Conservation (phyloP, 2,113 vertebrate species). For the Cathartes aura region DNA sequence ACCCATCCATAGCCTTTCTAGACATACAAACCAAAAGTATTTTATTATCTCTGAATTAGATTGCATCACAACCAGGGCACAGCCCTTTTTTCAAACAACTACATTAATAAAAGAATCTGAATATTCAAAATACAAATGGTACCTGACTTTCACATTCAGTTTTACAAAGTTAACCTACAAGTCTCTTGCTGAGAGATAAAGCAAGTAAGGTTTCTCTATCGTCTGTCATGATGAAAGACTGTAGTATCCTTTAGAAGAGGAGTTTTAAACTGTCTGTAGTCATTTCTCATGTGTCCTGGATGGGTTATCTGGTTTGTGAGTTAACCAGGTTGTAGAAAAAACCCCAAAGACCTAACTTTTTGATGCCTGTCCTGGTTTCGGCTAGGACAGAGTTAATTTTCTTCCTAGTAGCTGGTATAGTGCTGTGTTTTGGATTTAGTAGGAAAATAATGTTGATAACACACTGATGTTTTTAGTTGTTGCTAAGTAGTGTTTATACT, state of each 20-base stretch:
- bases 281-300: background rate
- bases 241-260: background rate
- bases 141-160: background rate
- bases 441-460: too few species aligned
- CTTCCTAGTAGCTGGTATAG: too few species aligned
- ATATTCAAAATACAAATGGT: background rate
- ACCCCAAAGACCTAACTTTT: background rate
- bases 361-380: background rate
- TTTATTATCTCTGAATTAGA: background rate
- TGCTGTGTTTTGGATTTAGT: too few species aligned
- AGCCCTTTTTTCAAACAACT: background rate
- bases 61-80: background rate
- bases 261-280: background rate
- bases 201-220: background rate
- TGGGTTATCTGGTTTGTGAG: background rate
- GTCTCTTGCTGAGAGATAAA: background rate
- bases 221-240: background rate
- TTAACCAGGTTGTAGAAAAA: background rate
- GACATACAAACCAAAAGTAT: background rate
- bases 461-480: too few species aligned
- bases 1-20: background rate
- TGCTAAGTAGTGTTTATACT: too few species aligned
- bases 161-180: background rate
- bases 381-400: too few species aligned
- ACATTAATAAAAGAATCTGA: background rate